Base-by-base conservation (phyloP, 2,797 vertebrate genomes). In the Crocidura indochinensis region DNA sequence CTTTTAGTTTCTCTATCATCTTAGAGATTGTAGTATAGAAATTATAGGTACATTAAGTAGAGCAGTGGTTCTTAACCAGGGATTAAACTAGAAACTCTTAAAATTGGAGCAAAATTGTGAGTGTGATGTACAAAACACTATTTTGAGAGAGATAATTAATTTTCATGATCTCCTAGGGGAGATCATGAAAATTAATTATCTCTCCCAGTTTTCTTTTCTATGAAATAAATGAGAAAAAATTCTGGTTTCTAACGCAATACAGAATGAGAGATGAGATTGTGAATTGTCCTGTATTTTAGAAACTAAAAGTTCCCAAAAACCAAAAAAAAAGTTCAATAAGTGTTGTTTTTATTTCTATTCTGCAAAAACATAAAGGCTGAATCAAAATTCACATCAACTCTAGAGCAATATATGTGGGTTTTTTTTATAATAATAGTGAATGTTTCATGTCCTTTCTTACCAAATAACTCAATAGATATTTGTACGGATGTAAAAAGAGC, bases 341-440 rank as follows among this genome's bases (percentile, higher is more conserved):
- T 80, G 60, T 68, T 83, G 67, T 22, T 74, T 88, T 89, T 80
- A 73, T 49, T 87, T 83, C 62, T 60, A 60, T 60, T 72, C 81
- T 91, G 44, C 85, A 77, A 90, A 93, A 91, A 73, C 80, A 87
- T 80, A 94, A 92, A 91, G 85, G 22, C 68, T 88, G 80, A 88
- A 87, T 95, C 91, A 95, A 93, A 95, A 91, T 93, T 95, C 85
- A 95, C 81, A 93, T 24, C 12, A 53, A 60, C n/a, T 88, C 82
- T 84, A 80, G 90, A 81, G 74, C 64, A 46, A 80, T 51, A 51
- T 83, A 81, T 1, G 0, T 44, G 60, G n/a, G n/a, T n/a, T 47
- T 87, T 51, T 88, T 92, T 93, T 73, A 81, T 22, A 81, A 91
- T 76, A 44, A 31, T 6, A 2, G 51, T 72, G 76, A 44, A 29